Evolutionary conservation across 2,113 vertebrate genomes (phyloP).

Genomic region (Nothobranchius kuhntae): DNA sequence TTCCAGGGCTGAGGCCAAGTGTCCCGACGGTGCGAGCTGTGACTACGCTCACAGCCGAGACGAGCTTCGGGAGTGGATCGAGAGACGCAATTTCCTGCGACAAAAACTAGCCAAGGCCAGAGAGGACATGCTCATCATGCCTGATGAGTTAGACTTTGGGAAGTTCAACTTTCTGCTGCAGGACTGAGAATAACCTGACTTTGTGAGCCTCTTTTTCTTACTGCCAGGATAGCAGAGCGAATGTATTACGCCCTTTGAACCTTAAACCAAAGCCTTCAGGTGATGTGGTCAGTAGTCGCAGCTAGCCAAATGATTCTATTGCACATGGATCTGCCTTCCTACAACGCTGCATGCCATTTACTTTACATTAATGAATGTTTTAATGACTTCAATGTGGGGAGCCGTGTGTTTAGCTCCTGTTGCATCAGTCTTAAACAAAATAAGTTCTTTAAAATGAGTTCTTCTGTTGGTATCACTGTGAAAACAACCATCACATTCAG

Average conservation of each 20-base stretch:
- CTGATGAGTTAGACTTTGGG: conserved; percentile 89
- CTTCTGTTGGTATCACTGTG: too few species aligned
- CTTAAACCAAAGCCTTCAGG: conserved; percentile 12
- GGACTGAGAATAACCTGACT: conserved; percentile 62
- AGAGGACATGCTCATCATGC: conserved; percentile 91
- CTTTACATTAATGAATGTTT: background rate
- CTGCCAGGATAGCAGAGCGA: conserved; percentile 15
- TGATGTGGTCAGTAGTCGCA: background rate
- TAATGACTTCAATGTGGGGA: background rate
- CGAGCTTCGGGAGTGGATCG: conserved; percentile 91
- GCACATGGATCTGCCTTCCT: background rate
- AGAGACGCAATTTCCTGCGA: conserved; percentile 88
- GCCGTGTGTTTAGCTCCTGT: background rate
- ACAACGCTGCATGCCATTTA: background rate
- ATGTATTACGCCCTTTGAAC: background rate
- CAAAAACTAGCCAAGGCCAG: conserved; percentile 89
- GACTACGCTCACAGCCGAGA: conserved; percentile 88
- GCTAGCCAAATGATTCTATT: background rate
- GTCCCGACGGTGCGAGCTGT: conserved; percentile 88
- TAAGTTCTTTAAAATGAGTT: background rate
- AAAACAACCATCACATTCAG: too few species aligned
- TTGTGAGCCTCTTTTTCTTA: conserved; percentile 8
- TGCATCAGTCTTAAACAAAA: background rate
- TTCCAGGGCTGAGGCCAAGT: conserved; percentile 69
- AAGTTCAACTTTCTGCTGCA: conserved; percentile 94